Evolutionary conservation across 1,140 invertebrate genomes (phyloP), one percentile per base, ranked within the genome.

Genomic region (Drosophila ambigua): DNA sequence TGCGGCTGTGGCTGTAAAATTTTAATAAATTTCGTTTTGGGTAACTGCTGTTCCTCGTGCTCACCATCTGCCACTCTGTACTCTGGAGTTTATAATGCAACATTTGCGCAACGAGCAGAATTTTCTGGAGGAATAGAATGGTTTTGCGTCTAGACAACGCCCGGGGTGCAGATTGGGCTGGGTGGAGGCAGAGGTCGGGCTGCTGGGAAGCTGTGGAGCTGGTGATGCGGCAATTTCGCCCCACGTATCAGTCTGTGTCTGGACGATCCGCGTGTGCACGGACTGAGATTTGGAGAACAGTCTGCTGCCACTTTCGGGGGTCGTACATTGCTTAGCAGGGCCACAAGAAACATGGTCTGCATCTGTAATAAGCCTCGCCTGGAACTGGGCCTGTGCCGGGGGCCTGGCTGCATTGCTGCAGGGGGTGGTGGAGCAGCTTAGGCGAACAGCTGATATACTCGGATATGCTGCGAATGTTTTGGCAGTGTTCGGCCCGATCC

Each of bases 261-360:
- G 49, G 28, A 15, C 62, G 5, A 46, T 41, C 20, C 4, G 31
- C 26, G 35, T 67, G 44, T 39, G n/a, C 45, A 15, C 59, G 39
- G 68, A 51, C 79, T 60, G 63, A 85, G 67, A 84, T 85, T 87
- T 84, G 68, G 71, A 58, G 24, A 41, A 59, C 58, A 66, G 64
- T 66, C 79, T 65, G 71, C 65, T 43, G 67, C 35, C 64, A 44
- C n/a, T 11, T 61, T 53, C 24, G 48, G 48, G 28, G 55, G 60
- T 43, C 52, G 77, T 77, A 48, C 23, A 43, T 53, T 61, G 68
- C 66, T 59, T 43, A 52, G 62, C 49, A 57, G 26, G 62, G 73
- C 72, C 51, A 64, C 35, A 64, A 59, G 50, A 77, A 85, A 80
- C 82, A 77, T 72, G 82, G 60, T 84, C 65, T 85, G 81, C 81